phyloP scores from a whole-genome alignment of 2,797 vertebrate species.

The Xyrichtys novacula region DNA sequence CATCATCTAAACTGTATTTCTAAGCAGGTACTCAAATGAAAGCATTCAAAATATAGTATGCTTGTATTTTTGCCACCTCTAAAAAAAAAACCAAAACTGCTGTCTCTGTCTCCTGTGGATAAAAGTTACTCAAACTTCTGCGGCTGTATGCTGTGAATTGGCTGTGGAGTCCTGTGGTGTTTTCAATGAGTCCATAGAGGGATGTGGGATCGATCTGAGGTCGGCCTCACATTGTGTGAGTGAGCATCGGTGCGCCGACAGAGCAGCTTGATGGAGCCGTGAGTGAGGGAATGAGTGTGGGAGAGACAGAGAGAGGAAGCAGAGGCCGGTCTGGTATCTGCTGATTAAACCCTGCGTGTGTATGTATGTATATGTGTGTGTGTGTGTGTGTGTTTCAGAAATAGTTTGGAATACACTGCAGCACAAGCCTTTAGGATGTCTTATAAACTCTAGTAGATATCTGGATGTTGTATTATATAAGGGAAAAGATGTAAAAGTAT shows the following conservation, averaged over 20 bases:
- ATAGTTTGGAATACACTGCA: constrained; percentile 28
- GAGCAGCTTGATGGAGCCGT: constrained; percentile 28
- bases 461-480: constrained; percentile 26
- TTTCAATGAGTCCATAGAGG: constrained; percentile 40
- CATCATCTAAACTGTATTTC: background rate
- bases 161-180: constrained; percentile 29
- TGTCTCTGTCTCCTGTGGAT: background rate
- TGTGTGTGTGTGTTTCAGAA: background rate
- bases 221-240: constrained; percentile 36
- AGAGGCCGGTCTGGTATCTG: constrained; percentile 60
- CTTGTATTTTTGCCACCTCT: background rate
- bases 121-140: background rate
- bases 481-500: constrained; percentile 14
- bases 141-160: constrained; percentile 4
- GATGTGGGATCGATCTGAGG: constrained; percentile 50
- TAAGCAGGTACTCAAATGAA: background rate
- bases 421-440: constrained; percentile 52
- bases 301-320: constrained; percentile 59
- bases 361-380: constrained; percentile 5
- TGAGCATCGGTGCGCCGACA: constrained; percentile 7
- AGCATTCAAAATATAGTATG: background rate
- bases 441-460: constrained; percentile 49
- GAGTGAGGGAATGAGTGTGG: constrained; percentile 46
- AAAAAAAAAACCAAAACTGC: too few species aligned
- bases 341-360: constrained; percentile 60